These are phyloP conservation scores for Setipinna tenuifilis DNA, from an alignment of 2,797 vertebrate species.

Conservation along the genomic window DNA sequence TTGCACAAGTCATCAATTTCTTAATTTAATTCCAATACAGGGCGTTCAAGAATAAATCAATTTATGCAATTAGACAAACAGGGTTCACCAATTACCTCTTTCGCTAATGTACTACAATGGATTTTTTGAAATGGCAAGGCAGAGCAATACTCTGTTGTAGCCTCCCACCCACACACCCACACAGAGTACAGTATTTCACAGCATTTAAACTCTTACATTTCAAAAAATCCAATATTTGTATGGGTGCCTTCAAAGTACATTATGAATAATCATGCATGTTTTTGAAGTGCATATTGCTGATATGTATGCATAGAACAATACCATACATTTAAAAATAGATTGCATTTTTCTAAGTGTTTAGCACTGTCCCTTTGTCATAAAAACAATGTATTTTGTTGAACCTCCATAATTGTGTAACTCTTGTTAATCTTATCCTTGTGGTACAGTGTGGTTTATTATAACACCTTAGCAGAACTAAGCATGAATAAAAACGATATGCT, in stretches of 20 bases:
- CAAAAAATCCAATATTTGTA: not conserved
- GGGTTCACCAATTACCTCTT: constrained; percentile 67
- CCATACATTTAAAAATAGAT: not conserved
- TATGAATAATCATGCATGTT: not conserved
- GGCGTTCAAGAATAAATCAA: constrained; percentile 67
- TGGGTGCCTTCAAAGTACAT: not conserved
- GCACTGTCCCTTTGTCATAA: not conserved
- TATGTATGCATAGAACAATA: not conserved
- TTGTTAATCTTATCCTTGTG: not conserved
- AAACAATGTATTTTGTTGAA: not conserved
- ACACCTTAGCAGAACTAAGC: not conserved
- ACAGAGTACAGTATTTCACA: constrained; percentile 44
- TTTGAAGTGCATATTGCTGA: not conserved
- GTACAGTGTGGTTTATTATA: not conserved
- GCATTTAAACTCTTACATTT: not conserved
- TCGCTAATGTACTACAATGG: constrained; percentile 72
- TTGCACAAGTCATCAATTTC: constrained; percentile 64
- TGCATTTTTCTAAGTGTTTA: not conserved
- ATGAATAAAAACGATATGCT: not conserved
- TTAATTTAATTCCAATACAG: constrained; percentile 68
- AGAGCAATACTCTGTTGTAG: constrained; percentile 65
- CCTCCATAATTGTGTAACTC: not conserved
- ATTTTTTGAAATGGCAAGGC: constrained; percentile 67
- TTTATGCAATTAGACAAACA: constrained; percentile 74
- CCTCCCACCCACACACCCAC: constrained; percentile 55